Base-by-base conservation (phyloP, 2,888 invertebrate genomes). In the Clitarchus hookeri region DNA sequence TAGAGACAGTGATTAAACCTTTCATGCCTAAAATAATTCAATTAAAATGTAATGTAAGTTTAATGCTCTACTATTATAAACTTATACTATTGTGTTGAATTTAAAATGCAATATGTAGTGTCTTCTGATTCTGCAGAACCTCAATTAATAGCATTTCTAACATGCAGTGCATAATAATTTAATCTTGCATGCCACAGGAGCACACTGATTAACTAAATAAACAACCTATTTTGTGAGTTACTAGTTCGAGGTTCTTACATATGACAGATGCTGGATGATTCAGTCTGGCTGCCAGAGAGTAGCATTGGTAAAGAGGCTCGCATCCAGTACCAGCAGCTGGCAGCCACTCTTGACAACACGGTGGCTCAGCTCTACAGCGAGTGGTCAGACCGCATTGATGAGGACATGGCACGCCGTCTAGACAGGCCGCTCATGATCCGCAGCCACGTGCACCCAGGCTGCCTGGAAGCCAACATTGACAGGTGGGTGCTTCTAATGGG, bases 401-500 rank as follows among this genome's bases (percentile, higher is more conserved):
- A 94, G 84, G 94, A 94, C 90, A 92, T 94, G 84, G 91, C 92
- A 0, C 91, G 91, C 0, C 93, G 94, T 82, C 91, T 96, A 44
- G 95, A 97, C 89, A 93, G 94, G 82, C 95, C 96, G 0, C 91
- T 98, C 86, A 95, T 98, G 94, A 92, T 94, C 87, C 94, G 94
- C 87, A 96, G 95, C 90, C 93, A 94, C 85, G 93, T 94, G 26
- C 91, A 88, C 23, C 91, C 91, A 12, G 96, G 95, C 0, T 92
- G 96, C 84, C 90, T 97, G 87, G 95, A 96, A 90, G 95, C 95
- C 90, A 97, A 97, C 91, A 95, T 97, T 88, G 96, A 97, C 91
- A 93, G 94, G 95, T 95, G 90, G 48, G 48, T 48, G 48, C 91
- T 91, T 36, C 36, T 36, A 90, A 85, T 27, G 2, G 27, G 27